Base-by-base conservation (phyloP, 2,797 vertebrate genomes). In the Falco novaeseelandiae region DNA sequence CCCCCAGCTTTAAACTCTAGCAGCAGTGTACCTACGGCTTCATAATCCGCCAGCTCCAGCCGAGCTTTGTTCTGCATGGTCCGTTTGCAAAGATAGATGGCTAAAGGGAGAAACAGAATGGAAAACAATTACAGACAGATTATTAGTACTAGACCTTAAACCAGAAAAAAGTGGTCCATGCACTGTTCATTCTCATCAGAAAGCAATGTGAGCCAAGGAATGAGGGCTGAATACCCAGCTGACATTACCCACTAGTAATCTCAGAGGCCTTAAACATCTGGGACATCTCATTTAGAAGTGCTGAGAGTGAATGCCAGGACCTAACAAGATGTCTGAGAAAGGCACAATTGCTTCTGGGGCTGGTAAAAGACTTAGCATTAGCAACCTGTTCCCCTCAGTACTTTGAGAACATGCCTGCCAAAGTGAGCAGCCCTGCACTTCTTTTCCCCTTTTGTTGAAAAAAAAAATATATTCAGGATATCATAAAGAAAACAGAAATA, bases 31-130 rank as follows among this genome's bases (percentile, higher is more conserved):
- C 99, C 99, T 98, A 99, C 99, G 66, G 99, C 99, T 98, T 99
- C 99, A 81, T 99, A 99, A 98, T 99, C 99, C 3, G 99, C 99
- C 40, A 99, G 96, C 97, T 99, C 99, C 95, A 99, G 98, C 87
- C 99, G 98, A 80, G 99, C 99, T 98, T 99, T 99, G 92, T 99
- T 99, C 98, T 99, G 99, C 99, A 99, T 99, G 95, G 99, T 99
- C 97, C 99, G 98, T 97, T 99, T 99, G 98, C 99, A 99, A 97
- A 99, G 99, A 98, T 99, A 99, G 97, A 99, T 99, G 96, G 99
- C 99, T 99, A 82, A 82, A 88, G 82, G 79, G 71, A 97, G 55
- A 97, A 97, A 80, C 87, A 96, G 87, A 97, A 96, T 19, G 51
- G 46, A 96, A 52, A 92, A 89, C 44, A 83, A 65, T 91, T 73